Evolutionary conservation across 2,113 vertebrate genomes (phyloP), one percentile per base, ranked within the genome.

Genomic region (Gallinago media): DNA sequence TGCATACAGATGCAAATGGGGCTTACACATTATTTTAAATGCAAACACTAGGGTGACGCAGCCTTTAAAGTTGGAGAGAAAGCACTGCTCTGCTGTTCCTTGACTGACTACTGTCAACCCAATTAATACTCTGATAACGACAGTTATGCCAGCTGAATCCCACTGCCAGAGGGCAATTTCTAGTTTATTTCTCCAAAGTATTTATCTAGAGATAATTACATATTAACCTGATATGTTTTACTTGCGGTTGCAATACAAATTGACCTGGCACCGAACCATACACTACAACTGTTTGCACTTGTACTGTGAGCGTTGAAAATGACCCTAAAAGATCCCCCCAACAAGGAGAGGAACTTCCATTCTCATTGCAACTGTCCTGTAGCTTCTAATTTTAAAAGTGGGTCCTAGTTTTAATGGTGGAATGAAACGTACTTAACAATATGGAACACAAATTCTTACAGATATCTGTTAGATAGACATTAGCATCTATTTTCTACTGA

Each of bases 161-260:
- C 65, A 85, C 74, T 79, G 75, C 90, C 73, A 84, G 79, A 83
- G 61, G 85, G 87, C 81, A 76, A 26, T 67, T 92, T 90, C 44
- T 86, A 71, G 78, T 70, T 95, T 92, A 63, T 92, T 93, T 86
- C 54, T 95, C 62, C 31, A 31, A 54, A 85, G 31, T 72, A 91
- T 97, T 97, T 96, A 65, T 73, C 31, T 92, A 56, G 55, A 91
- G 77, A 97, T 94, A 95, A 96, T 80, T 77, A 71, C 36, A 42
- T 46, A 77, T 66, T 80, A 83, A 14, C 84, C 68, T 38, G 68
- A 36, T 91, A 63, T n/a, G 31, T 81, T 90, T 95, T 96, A 89
- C 47, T 92, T 94, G 73, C 76, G 21, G 38, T 52, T 92, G 56
- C 40, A 89, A 54, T 93, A 75, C 63, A 89, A 94, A 91, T 55